Evolutionary conservation across 23 tunicate species (phyloP).

Genomic region (Diplosoma virens): DNA sequence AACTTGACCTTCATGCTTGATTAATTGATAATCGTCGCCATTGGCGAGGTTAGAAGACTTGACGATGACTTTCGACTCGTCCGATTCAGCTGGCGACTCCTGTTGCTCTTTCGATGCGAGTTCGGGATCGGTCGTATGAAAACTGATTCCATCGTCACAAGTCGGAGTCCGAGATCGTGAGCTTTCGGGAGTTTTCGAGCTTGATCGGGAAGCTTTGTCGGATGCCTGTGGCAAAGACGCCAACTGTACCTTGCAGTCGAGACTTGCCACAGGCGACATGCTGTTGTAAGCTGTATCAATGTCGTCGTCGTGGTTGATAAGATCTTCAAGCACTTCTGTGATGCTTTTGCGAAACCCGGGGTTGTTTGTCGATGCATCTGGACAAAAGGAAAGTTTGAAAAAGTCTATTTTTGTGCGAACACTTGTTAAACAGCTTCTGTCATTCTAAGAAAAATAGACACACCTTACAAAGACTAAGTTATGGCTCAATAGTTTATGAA

Average conservation of each 20-base stretch:
- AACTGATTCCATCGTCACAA: slow-evolving; percentile 26
- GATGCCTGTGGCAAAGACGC: slow-evolving; percentile 18
- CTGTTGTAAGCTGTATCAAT: slow-evolving; percentile 36
- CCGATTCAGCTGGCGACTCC: too few relatives aligned
- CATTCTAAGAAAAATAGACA: too few relatives aligned
- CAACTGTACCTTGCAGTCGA: slow-evolving; percentile 57
- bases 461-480: too few relatives aligned
- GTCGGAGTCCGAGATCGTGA: slow-evolving; percentile 50
- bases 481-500: too few relatives aligned
- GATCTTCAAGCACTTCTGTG: slow-evolving; percentile 80
- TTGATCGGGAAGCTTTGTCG: neutral
- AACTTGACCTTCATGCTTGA: too few relatives aligned
- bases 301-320: slow-evolving; percentile 50
- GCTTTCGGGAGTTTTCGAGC: slow-evolving; percentile 72
- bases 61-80: too few relatives aligned
- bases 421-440: too few relatives aligned
- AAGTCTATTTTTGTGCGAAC: too few relatives aligned
- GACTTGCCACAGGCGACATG: slow-evolving; percentile 77
- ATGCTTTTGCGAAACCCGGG: slow-evolving; percentile 61
- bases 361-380: neutral
- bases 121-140: slow-evolving; percentile 37
- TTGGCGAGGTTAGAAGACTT: too few relatives aligned
- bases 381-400: too few relatives aligned
- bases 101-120: too few relatives aligned
- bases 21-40: too few relatives aligned